These are phyloP conservation scores for Eugnorisma glareosa DNA, from an alignment of 2,888 invertebrate species.

Conservation along the genomic window DNA sequence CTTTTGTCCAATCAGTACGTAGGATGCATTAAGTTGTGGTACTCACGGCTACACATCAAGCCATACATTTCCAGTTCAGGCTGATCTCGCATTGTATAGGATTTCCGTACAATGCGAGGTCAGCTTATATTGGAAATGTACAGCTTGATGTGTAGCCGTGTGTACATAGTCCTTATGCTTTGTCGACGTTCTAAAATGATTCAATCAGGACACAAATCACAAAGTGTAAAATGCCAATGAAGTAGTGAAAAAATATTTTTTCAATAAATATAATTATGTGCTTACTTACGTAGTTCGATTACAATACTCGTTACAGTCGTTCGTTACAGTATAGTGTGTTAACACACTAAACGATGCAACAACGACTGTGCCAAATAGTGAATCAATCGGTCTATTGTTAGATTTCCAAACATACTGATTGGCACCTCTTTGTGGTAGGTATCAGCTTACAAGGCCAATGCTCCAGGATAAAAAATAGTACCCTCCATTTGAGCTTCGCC, in stretches of 20 bases:
- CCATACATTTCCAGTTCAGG: no score
- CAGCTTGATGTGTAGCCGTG: no score
- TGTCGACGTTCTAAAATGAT: not conserved
- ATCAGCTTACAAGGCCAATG: not conserved
- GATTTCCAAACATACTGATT: constrained; percentile 51
- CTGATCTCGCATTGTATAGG: no score
- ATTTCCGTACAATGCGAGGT: no score
- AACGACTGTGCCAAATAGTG: constrained; percentile 54
- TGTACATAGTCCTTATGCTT: not conserved
- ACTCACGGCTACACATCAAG: no score
- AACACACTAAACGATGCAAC: not conserved
- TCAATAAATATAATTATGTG: not conserved
- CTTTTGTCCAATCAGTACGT: no score
- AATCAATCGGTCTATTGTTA: constrained; percentile 61
- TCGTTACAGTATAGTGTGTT: constrained; percentile 24
- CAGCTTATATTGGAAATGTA: no score
- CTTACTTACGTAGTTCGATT: not conserved
- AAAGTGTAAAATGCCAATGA: not conserved
- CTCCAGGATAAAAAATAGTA: no score
- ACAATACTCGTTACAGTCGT: no score
- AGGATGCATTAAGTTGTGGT: no score
- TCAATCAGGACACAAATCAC: not conserved
- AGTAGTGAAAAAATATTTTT: not conserved
- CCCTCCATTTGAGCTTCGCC: not conserved
- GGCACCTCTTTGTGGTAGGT: constrained; percentile 1